Conservation (phyloP, 2,797 vertebrate species). For the Champsocephalus gunnari region DNA sequence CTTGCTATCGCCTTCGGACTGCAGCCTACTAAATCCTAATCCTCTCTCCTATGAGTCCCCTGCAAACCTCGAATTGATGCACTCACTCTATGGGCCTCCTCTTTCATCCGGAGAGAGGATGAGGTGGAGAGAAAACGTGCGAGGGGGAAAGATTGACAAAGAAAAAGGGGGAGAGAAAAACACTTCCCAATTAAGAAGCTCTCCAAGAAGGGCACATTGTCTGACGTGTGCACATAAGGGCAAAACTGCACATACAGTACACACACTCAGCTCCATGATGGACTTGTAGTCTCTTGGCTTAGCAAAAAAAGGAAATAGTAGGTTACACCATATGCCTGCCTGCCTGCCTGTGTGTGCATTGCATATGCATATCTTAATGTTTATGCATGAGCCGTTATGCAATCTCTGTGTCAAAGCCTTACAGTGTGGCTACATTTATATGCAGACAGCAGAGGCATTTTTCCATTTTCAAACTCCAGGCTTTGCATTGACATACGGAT, state of each 20-base stretch:
- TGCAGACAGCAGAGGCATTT: slow-evolving; percentile 57
- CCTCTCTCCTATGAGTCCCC: slow-evolving; percentile 65
- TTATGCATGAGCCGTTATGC: slow-evolving; percentile 80
- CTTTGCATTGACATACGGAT: slow-evolving; percentile 54
- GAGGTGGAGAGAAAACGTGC: slow-evolving; percentile 45
- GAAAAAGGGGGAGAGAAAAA: not conserved
- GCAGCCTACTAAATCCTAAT: slow-evolving; percentile 71
- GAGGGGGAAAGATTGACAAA: slow-evolving; percentile 32
- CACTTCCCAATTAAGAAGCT: slow-evolving; percentile 46
- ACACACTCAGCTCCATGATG: slow-evolving; percentile 38
- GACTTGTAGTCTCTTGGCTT: slow-evolving; percentile 58
- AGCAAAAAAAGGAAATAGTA: slow-evolving; percentile 59
- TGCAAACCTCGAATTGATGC: slow-evolving; percentile 71
- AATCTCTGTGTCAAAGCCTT: slow-evolving; percentile 69
- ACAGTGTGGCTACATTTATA: slow-evolving; percentile 62
- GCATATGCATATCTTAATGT: slow-evolving; percentile 74
- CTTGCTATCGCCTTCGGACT: slow-evolving; percentile 51
- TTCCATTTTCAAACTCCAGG: slow-evolving; percentile 56
- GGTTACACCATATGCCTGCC: slow-evolving; percentile 62
- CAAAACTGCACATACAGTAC: slow-evolving; percentile 29
- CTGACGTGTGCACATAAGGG: slow-evolving; percentile 36
- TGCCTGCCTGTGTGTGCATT: slow-evolving; percentile 62
- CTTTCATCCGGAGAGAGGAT: slow-evolving; percentile 39
- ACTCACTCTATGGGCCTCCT: slow-evolving; percentile 45
- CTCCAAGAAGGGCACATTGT: slow-evolving; percentile 32